A percentile compares a stretch with the other conserved stretches of the same genome.
These are phyloP conservation scores for Lycodopsis pacificus DNA, from an alignment of 2,797 vertebrate genomes.

Conservation along the genomic window DNA sequence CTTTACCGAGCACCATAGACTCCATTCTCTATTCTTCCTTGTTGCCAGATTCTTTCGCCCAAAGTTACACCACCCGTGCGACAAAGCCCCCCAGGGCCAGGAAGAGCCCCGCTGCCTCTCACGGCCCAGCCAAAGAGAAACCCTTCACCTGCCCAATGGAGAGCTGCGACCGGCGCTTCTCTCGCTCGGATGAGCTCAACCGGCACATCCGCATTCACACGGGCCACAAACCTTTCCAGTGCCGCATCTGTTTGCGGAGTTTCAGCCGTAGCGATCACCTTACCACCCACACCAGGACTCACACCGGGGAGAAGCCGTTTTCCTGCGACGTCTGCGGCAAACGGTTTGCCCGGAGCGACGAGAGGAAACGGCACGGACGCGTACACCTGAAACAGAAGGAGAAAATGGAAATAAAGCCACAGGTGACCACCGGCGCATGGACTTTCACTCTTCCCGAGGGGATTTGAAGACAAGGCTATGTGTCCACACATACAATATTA, in stretches of 20 bases:
- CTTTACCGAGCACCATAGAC: slow-evolving; percentile 82
- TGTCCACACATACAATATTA: slow-evolving; percentile 42
- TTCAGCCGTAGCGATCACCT: slow-evolving; percentile 99
- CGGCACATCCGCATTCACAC: slow-evolving; percentile 98
- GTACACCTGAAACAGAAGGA: slow-evolving; percentile 98
- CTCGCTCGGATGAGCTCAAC: slow-evolving; percentile 98
- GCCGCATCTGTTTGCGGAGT: slow-evolving; percentile 96
- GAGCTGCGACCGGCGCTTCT: slow-evolving; percentile 95
- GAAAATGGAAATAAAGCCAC: slow-evolving; percentile 94
- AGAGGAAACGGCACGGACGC: slow-evolving; percentile 95
- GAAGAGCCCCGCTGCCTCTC: slow-evolving; percentile 90
- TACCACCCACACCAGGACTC: slow-evolving; percentile 98
- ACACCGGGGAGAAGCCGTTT: slow-evolving; percentile 98
- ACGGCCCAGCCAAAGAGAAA: slow-evolving; percentile 95
- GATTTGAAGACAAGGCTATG: slow-evolving; percentile 75
- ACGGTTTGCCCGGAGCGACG: slow-evolving; percentile 94
- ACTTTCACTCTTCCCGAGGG: slow-evolving; percentile 86
- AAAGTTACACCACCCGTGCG: slow-evolving; percentile 87
- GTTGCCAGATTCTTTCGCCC: slow-evolving; percentile 76
- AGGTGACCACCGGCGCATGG: slow-evolving; percentile 81
- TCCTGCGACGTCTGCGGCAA: slow-evolving; percentile 97
- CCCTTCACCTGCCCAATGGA: slow-evolving; percentile 97
- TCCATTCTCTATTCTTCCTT: slow-evolving; percentile 84
- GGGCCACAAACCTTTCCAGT: slow-evolving; percentile 98
- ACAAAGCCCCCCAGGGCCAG: slow-evolving; percentile 86